Percentiles rank a stretch among this genome's conserved stretches.
Evolutionary conservation across 2,113 vertebrate species (phyloP).

Genomic region (Apodemus sylvaticus): DNA sequence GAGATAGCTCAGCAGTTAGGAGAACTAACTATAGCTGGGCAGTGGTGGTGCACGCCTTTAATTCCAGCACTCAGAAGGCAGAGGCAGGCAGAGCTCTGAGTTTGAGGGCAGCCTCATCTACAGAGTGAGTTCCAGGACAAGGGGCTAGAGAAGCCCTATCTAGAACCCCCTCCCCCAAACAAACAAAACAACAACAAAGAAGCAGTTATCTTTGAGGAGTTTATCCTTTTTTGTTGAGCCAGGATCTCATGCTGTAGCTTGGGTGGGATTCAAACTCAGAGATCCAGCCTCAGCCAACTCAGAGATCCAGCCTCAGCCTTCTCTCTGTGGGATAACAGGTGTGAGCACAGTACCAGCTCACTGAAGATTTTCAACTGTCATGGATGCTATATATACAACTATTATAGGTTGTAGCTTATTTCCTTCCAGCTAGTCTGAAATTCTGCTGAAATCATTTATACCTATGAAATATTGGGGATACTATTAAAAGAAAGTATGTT

Average conservation of each 20-base stretch:
- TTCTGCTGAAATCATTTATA: slow-evolving; percentile 28
- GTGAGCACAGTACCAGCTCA: background rate
- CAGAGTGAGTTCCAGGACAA: background rate
- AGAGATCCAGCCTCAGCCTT: background rate
- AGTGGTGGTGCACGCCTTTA: background rate
- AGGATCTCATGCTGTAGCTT: background rate
- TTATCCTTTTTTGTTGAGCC: background rate
- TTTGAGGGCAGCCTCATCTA: background rate
- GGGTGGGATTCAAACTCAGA: background rate
- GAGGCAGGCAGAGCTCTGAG: background rate
- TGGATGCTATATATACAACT: background rate
- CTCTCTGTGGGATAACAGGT: background rate
- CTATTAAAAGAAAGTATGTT: slow-evolving; percentile 36
- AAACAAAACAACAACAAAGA: background rate
- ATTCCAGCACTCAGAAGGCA: background rate
- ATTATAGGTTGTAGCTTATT: background rate
- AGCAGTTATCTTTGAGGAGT: background rate
- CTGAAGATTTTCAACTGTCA: slow-evolving; percentile 13
- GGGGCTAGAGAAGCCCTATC: background rate
- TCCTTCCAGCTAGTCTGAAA: slow-evolving; percentile 25
- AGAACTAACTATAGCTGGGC: background rate
- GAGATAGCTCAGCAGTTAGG: background rate
- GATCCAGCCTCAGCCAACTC: background rate
- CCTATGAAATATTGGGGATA: slow-evolving; percentile 39
- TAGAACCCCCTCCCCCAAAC: background rate